Base-by-base conservation (phyloP, 1,140 invertebrate species). In the Solenopsis invicta region DNA sequence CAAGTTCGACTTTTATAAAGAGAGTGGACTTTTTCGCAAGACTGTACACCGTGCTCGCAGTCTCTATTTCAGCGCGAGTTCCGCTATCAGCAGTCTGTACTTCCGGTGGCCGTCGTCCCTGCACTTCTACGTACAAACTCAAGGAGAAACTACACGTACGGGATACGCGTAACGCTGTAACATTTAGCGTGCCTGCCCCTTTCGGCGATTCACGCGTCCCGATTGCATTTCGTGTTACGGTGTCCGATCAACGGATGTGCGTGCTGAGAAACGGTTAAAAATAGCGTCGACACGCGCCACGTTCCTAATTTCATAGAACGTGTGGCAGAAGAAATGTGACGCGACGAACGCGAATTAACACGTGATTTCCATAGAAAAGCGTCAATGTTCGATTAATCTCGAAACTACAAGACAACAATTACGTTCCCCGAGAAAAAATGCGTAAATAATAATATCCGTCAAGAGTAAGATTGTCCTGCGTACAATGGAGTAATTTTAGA, bases 81-180 rank as follows among this genome's bases (percentile, higher is more conserved):
- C 89, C 89, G 87, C 90, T 92, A 92, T 92, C 91, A 88, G 86
- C 86, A 87, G 84, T 48, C 90, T 86, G 86, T 89, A 92, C 92
- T 93, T 93, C 92, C 92, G 91, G 69, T 87, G 86, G 37, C 24
- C 66, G 75, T 41, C 67, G 80, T 48, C 75, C 88, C 85, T 89
- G 87, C 75, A 48, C 9, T 61, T 74, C 29, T 34, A 34, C 45
- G 13, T 75, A 61, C 69, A 50, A 74, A 50, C 56, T 84, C 54
- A 84, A 75, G 69, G 80, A 82, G 64, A 80, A 18, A 45, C 52
- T 81, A 24, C 21, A 37, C 34, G 13, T 24, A 41, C 62, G 77
- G 18, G 77, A 54, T 59, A 41, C 59, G 12, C 61, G 21, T 59
- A 48, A 56, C 71, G 45, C 16, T n/a, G 18, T 62, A 61, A 84